Conservation (phyloP, 1,140 invertebrate species). For the Drosophila takahashii region DNA sequence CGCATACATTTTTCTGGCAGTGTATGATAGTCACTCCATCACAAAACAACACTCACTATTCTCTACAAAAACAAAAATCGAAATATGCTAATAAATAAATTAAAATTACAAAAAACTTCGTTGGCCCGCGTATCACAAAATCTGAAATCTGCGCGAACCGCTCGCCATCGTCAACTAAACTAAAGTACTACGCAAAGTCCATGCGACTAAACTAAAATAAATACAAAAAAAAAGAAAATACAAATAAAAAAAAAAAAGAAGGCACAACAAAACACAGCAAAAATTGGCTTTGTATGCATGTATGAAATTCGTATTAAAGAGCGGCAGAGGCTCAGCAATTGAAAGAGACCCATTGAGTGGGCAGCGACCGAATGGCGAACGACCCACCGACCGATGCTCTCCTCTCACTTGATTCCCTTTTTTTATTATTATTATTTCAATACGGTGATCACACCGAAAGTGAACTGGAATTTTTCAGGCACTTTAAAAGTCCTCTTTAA, state of each 20-base stretch:
- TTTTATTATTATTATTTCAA: constrained; percentile 18
- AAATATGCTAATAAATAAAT: constrained; percentile 14
- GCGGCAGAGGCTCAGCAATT: constrained; percentile 51
- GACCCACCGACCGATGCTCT: constrained; percentile 47
- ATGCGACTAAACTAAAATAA: constrained; percentile 77
- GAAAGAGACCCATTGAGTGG: constrained; percentile 62
- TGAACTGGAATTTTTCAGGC: background rate
- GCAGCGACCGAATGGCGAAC: constrained; percentile 30
- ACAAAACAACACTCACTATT: background rate
- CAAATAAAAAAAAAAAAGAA: constrained; percentile 27
- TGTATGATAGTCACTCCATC: constrained; percentile 2
- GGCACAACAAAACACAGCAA: constrained; percentile 38
- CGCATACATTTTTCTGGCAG: constrained; percentile 41
- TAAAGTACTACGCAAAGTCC: constrained; percentile 78
- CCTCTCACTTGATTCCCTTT: constrained; percentile 19
- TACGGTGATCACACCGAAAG: background rate
- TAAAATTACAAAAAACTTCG: constrained; percentile 20
- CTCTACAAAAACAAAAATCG: background rate
- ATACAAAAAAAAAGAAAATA: constrained; percentile 33
- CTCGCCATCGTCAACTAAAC: constrained; percentile 77
- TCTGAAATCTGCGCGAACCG: constrained; percentile 73
- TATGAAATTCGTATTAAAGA: constrained; percentile 80
- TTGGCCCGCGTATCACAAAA: constrained; percentile 44
- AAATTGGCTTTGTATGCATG: constrained; percentile 75
- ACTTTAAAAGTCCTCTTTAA: background rate